Conservation (phyloP, 1,140 invertebrate genomes). For the Maniola jurtina region DNA sequence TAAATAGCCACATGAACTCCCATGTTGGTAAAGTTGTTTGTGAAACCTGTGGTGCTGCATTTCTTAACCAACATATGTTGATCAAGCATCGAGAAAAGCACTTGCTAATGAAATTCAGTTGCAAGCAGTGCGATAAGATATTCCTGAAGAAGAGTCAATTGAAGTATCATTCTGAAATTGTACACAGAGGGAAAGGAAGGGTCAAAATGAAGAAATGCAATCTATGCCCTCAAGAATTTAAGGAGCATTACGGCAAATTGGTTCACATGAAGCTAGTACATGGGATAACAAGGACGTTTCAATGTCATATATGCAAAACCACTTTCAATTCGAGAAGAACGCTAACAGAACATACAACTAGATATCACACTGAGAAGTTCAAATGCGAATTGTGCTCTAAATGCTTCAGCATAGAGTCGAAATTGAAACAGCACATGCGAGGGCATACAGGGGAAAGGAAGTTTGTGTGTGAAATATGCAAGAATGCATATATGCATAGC, state of each 20-base stretch:
- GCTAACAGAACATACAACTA: slow-evolving; percentile 59
- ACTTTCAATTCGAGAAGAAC: slow-evolving; percentile 40
- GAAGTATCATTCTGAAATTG: slow-evolving; percentile 47
- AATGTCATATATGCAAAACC: slow-evolving; percentile 45
- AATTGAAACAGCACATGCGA: slow-evolving; percentile 84
- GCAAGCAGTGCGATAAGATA: slow-evolving; percentile 41
- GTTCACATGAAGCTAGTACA: slow-evolving; percentile 49
- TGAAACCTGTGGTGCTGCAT: slow-evolving; percentile 69
- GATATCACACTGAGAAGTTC: slow-evolving; percentile 73
- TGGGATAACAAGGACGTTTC: slow-evolving; percentile 42
- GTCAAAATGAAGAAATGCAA: slow-evolving; percentile 44
- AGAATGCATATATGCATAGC: slow-evolving; percentile 81
- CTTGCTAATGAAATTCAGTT: slow-evolving; percentile 41
- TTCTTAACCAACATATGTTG: slow-evolving; percentile 59
- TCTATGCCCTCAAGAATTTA: slow-evolving; percentile 43
- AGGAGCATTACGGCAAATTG: slow-evolving; percentile 52
- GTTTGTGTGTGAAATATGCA: slow-evolving; percentile 79
- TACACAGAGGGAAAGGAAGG: slow-evolving; percentile 42
- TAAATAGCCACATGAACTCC: slow-evolving; percentile 57
- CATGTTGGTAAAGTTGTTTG: slow-evolving; percentile 71
- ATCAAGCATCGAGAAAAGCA: slow-evolving; percentile 67
- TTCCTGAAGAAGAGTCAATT: slow-evolving; percentile 48
- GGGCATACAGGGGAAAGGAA: slow-evolving; percentile 81
- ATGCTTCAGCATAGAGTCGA: slow-evolving; percentile 78
- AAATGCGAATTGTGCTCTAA: slow-evolving; percentile 76